These are phyloP conservation scores for Drosophila cardini DNA, from an alignment of 1,140 invertebrate species.

Conservation along the genomic window DNA sequence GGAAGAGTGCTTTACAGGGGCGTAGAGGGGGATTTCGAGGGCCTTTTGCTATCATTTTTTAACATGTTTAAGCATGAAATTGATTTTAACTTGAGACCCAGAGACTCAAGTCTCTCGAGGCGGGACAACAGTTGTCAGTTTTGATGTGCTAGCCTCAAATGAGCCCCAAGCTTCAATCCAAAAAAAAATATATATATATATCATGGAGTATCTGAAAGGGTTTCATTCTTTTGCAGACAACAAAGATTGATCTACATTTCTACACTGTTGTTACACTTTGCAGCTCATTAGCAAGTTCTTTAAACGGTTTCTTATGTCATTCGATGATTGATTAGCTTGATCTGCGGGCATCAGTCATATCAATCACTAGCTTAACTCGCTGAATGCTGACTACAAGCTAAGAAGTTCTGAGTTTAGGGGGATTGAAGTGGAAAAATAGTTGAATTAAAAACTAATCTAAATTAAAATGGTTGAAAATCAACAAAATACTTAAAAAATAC, in stretches of 20 bases:
- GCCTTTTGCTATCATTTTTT: constrained; percentile 7
- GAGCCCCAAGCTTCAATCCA: constrained; percentile 1
- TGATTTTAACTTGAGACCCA: constrained; percentile 29
- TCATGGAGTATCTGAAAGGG: constrained; percentile 1
- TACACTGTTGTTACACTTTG: constrained; percentile 15
- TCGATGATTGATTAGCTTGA: constrained; percentile 43
- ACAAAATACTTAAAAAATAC: too few species aligned
- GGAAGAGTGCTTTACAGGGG: not conserved
- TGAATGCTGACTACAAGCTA: not conserved
- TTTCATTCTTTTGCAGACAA: constrained; percentile 16
- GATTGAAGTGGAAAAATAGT: too few species aligned
- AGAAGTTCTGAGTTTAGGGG: not conserved
- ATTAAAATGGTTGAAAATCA: too few species aligned
- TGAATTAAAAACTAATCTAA: too few species aligned
- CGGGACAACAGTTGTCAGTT: constrained; percentile 44
- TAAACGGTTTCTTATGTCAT: constrained; percentile 46
- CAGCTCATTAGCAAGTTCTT: constrained; percentile 35
- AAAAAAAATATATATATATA: not conserved
- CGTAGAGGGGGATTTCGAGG: not conserved
- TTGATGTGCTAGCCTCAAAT: constrained; percentile 37
- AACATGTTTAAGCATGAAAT: constrained; percentile 38
- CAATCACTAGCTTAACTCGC: constrained; percentile 22
- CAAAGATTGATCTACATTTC: constrained; percentile 51
- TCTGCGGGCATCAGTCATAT: constrained; percentile 32
- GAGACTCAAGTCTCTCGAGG: not conserved